Conservation (phyloP, 2,888 invertebrate genomes). For the Polydrusus pterygomalis region DNA sequence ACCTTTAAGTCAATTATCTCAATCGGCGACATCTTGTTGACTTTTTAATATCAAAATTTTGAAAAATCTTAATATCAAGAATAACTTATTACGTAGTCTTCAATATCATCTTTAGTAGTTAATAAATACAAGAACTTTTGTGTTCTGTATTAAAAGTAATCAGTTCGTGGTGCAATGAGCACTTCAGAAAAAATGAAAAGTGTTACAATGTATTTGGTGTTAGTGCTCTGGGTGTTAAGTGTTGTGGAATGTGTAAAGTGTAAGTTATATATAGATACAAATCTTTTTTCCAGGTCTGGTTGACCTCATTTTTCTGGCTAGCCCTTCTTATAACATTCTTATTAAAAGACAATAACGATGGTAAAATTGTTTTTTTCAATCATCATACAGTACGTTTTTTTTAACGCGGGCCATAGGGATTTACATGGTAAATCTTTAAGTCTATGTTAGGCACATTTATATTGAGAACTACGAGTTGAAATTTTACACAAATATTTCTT, state of each 20-base stretch:
- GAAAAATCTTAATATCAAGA: neutral
- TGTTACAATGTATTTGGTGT: constrained; percentile 21
- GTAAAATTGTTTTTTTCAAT: too few relatives aligned
- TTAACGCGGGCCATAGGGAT: too few relatives aligned
- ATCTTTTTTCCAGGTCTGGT: too few relatives aligned
- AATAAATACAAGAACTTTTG: neutral
- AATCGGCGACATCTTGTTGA: neutral
- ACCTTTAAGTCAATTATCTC: constrained; percentile 9
- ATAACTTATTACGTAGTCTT: neutral
- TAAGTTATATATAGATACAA: constrained; percentile 13
- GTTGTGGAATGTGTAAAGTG: constrained; percentile 30
- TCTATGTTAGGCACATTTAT: too few relatives aligned
- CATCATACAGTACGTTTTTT: too few relatives aligned
- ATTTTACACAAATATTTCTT: too few relatives aligned
- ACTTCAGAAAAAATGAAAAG: neutral
- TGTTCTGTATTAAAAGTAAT: constrained; percentile 5
- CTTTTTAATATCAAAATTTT: neutral
- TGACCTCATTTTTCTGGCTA: too few relatives aligned
- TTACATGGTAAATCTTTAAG: too few relatives aligned
- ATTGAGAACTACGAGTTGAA: too few relatives aligned
- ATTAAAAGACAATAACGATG: too few relatives aligned
- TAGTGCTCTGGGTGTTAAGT: constrained; percentile 26
- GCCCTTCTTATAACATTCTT: too few relatives aligned
- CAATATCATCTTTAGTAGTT: neutral
- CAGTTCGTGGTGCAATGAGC: neutral